Evolutionary conservation across 2,797 vertebrate species (phyloP).

Genomic region (Pempheris klunzingeri): DNA sequence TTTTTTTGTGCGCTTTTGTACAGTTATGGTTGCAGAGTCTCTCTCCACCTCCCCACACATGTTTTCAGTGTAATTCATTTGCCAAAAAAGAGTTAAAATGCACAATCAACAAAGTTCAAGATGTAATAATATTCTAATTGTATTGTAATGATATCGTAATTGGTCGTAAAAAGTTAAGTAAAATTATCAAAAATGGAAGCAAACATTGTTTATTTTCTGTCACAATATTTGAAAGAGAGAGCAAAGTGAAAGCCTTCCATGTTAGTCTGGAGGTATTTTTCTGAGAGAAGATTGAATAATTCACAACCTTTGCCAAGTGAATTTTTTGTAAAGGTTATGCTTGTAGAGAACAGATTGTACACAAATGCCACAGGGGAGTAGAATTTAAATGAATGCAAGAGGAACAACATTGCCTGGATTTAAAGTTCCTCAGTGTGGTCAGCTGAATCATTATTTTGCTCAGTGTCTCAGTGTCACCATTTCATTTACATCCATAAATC

Average conservation of each 20-base stretch:
- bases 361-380: constrained; percentile 42
- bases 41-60: no score
- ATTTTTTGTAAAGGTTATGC: constrained; percentile 64
- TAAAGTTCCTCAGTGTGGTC: constrained; percentile 22
- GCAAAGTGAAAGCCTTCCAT: neutral
- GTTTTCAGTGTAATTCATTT: no score
- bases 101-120: no score
- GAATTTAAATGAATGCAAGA: constrained; percentile 57
- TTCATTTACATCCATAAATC: constrained; percentile 48
- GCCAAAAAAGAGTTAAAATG: no score
- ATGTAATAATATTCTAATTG: no score
- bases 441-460: constrained; percentile 33
- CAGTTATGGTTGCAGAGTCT: no score
- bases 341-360: constrained; percentile 74
- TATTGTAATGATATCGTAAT: no score
- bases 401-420: constrained; percentile 48
- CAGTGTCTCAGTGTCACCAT: constrained; percentile 26
- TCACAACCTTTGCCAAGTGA: constrained; percentile 52
- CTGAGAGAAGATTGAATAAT: constrained; percentile 59
- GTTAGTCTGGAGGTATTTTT: constrained; percentile 41
- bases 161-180: no score
- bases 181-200: neutral
- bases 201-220: neutral
- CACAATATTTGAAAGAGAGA: neutral
- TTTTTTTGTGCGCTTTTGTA: no score